Conservation (phyloP, 2,797 vertebrate species). For the Rousettus madagascariensis region DNA sequence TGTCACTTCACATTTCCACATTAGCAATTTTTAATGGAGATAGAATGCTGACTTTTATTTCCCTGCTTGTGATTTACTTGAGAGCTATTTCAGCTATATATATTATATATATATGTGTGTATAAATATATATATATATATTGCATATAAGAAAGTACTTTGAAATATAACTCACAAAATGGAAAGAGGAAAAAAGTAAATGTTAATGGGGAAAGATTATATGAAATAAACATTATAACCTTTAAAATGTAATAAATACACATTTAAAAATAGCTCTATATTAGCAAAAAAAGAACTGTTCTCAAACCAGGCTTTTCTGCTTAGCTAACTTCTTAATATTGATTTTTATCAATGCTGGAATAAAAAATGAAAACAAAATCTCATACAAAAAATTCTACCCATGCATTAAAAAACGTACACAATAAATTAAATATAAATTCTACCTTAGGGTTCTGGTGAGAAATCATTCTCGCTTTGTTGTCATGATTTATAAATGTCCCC, state of each 20-base stretch:
- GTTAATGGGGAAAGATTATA: constrained; percentile 22
- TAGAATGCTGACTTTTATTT: constrained; percentile 58
- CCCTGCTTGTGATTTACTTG: constrained; percentile 38
- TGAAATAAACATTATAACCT: constrained; percentile 36
- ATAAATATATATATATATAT: background rate
- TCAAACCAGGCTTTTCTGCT: constrained; percentile 61
- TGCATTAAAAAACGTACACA: constrained; percentile 50
- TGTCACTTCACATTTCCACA: constrained; percentile 47
- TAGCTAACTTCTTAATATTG: constrained; percentile 67
- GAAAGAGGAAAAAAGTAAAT: constrained; percentile 44
- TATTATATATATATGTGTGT: too few relatives aligned
- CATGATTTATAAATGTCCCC: constrained; percentile 71
- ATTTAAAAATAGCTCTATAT: constrained; percentile 64
- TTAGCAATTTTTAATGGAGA: constrained; percentile 54
- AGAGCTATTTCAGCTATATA: constrained; percentile 55
- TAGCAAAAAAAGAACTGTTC: constrained; percentile 20
- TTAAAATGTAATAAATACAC: constrained; percentile 67
- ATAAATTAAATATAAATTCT: constrained; percentile 77
- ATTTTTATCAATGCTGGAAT: constrained; percentile 69
- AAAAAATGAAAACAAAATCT: constrained; percentile 70
- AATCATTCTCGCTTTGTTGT: constrained; percentile 72
- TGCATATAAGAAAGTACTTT: constrained; percentile 9
- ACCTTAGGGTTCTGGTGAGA: constrained; percentile 68
- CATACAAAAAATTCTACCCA: constrained; percentile 54
- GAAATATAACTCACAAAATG: constrained; percentile 45